A percentile compares a stretch with the other conserved stretches of the same genome.
phyloP scores from a whole-genome alignment of 2,113 vertebrate species.

The Electrona antarctica region DNA sequence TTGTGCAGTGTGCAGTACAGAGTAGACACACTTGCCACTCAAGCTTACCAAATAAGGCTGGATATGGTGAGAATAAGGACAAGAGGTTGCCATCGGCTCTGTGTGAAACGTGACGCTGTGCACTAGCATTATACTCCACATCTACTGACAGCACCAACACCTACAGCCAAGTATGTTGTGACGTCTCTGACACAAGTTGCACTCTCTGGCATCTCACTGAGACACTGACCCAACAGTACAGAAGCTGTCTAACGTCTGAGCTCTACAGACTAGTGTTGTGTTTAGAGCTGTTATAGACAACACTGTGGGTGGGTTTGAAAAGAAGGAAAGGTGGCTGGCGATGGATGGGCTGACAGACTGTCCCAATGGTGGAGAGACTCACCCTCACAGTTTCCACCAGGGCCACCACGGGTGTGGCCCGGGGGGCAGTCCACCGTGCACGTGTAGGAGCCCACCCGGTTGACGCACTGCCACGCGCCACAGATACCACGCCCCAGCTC shows the following conservation, averaged over 20 bases:
- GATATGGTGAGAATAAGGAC: background rate
- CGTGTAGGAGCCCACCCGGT: conserved; percentile 49
- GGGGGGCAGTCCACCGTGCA: conserved; percentile 50
- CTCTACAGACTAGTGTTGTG: too few species aligned
- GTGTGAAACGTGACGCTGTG: background rate
- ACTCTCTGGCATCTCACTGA: too few species aligned
- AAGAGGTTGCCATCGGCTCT: background rate
- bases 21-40: too few species aligned
- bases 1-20: too few species aligned
- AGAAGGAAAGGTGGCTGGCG: background rate
- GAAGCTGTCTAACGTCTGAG: too few species aligned
- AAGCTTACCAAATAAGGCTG: too few species aligned
- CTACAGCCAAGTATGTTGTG: too few species aligned
- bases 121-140: background rate
- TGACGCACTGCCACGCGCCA: conserved; percentile 55
- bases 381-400: conserved; percentile 49
- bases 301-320: background rate
- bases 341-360: too few species aligned
- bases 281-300: background rate
- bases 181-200: too few species aligned
- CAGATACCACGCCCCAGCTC: conserved; percentile 45
- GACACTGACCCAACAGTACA: too few species aligned
- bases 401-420: conserved; percentile 26
- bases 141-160: too few species aligned
- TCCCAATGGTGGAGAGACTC: conserved; percentile 8